These are phyloP conservation scores for Tupaia tana DNA, from an alignment of 2,113 vertebrate genomes.

Conservation along the genomic window DNA sequence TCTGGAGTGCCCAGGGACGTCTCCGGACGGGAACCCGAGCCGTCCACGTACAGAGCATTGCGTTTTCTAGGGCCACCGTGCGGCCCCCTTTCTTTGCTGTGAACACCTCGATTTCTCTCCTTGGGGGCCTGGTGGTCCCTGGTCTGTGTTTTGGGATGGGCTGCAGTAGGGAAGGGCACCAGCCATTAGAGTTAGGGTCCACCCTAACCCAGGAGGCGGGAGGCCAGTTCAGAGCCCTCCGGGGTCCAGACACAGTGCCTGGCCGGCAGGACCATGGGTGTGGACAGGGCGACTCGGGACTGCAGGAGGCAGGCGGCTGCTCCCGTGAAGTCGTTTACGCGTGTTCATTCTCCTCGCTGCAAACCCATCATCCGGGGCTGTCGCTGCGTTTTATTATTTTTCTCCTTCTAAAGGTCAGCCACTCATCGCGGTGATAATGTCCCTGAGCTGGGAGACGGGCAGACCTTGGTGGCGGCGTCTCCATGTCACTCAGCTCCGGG, in stretches of 20 bases:
- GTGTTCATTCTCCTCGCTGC: conserved; percentile 17
- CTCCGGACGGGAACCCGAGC: too few species aligned
- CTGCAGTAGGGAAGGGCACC: too few species aligned
- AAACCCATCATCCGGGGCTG: conserved; percentile 31
- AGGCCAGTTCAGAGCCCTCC: not conserved
- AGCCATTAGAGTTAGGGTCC: too few species aligned
- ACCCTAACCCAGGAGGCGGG: not conserved
- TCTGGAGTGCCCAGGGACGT: too few species aligned
- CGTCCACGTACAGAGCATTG: too few species aligned
- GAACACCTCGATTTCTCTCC: accelerated
- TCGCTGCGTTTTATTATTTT: conserved; percentile 22
- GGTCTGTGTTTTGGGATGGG: too few species aligned
- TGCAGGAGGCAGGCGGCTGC: not conserved
- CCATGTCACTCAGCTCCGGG: not conserved
- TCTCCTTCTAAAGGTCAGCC: conserved; percentile 69
- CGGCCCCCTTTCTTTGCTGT: too few species aligned
- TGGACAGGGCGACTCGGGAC: accelerated
- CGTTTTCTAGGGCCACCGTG: too few species aligned
- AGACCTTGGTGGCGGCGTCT: not conserved
- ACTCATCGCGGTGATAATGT: not conserved
- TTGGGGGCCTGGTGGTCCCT: not conserved
- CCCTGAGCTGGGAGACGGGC: conserved; percentile 52
- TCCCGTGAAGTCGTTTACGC: not conserved
- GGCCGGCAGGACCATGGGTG: not conserved
- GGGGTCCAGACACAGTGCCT: not conserved